These are phyloP conservation scores for Atrichornis clamosus DNA, from an alignment of 2,113 vertebrate species.

Conservation along the genomic window DNA sequence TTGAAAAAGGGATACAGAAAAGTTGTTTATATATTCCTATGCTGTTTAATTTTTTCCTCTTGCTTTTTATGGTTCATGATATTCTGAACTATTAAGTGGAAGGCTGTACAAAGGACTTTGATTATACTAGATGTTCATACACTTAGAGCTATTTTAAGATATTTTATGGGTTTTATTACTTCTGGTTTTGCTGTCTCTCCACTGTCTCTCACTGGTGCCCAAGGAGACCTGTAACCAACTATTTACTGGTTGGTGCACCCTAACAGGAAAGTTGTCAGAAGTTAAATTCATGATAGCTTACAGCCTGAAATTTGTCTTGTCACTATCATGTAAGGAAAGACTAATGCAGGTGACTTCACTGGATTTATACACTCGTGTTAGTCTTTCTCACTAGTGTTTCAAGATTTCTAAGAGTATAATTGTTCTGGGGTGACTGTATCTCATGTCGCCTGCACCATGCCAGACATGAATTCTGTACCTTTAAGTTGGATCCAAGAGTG, in stretches of 20 bases:
- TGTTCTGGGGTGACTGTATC: too few relatives aligned
- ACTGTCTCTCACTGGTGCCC: neutral
- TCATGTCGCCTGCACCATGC: too few relatives aligned
- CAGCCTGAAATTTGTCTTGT: slow-evolving; percentile 16
- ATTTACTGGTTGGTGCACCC: neutral
- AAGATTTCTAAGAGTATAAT: slow-evolving; percentile 4
- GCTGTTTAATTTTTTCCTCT: neutral
- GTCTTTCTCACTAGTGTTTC: neutral
- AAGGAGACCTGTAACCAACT: neutral
- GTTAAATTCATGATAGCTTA: slow-evolving; percentile 6
- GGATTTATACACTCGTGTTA: slow-evolving; percentile 28
- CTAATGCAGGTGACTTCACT: neutral
- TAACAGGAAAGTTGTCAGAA: slow-evolving; percentile 30
- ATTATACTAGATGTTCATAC: neutral
- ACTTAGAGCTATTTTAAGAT: neutral
- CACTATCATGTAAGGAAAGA: neutral
- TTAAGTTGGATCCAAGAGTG: too few relatives aligned
- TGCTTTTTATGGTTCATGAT: neutral
- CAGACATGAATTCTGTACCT: too few relatives aligned
- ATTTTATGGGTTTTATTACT: neutral
- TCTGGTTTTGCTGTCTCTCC: neutral
- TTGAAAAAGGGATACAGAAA: neutral
- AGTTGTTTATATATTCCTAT: neutral
- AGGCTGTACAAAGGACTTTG: neutral
- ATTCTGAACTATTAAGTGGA: neutral